Percentiles rank a stretch among this genome's conserved stretches.
phyloP scores from a whole-genome alignment of 2,888 invertebrate species.

The Himalopsyche japonica region DNA sequence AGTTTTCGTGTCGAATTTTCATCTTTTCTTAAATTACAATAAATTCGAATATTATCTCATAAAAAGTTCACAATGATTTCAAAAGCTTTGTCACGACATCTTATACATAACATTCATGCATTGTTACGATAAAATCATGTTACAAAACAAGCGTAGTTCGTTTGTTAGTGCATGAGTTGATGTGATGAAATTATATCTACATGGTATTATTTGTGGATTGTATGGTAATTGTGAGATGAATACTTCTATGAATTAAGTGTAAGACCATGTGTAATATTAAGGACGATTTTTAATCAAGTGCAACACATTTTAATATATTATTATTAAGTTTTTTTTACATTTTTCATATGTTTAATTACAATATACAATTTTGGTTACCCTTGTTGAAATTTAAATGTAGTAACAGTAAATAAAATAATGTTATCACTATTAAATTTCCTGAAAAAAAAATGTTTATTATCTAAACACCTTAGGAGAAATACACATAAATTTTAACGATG shows the following conservation, averaged over 20 bases:
- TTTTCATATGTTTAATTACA: no score
- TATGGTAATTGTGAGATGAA: background rate
- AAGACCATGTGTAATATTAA: background rate
- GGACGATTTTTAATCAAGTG: background rate
- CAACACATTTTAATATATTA: background rate
- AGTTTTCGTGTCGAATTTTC: background rate
- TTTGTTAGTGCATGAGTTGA: background rate
- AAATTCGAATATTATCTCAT: background rate
- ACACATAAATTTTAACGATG: no score
- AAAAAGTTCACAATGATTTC: background rate
- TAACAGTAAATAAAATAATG: no score
- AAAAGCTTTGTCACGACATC: background rate
- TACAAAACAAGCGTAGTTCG: background rate
- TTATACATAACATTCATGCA: background rate
- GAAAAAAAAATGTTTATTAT: no score
- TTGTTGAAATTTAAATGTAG: no score
- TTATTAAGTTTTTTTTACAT: background rate
- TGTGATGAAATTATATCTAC: background rate
- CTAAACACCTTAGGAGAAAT: no score
- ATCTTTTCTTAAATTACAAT: background rate
- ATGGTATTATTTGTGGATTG: background rate
- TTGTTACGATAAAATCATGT: background rate
- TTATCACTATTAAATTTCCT: no score
- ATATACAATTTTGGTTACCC: no score
- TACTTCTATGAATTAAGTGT: background rate